Evolutionary conservation across 2,888 invertebrate genomes (phyloP).

Genomic region (Watsonalla binaria): DNA sequence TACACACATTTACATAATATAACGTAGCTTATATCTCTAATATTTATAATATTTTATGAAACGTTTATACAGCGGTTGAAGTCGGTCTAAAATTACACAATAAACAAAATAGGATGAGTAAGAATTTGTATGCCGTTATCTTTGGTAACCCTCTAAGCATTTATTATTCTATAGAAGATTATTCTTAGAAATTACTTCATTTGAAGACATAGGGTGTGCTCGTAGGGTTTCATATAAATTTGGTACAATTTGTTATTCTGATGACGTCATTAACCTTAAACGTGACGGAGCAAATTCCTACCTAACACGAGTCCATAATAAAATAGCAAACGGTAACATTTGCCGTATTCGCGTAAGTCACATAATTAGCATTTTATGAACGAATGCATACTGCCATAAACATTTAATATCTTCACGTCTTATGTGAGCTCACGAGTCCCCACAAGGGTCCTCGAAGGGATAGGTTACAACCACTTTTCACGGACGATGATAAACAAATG

Average conservation of each 20-base stretch:
- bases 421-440: no score
- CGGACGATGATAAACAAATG: no score
- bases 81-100: neutral
- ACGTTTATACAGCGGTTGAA: no score
- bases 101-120: neutral
- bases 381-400: neutral
- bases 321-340: conserved; percentile 4
- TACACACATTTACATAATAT: no score
- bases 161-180: conserved; percentile 32
- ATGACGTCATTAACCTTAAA: conserved; percentile 56
- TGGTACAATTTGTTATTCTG: conserved; percentile 56
- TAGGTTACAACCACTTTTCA: no score
- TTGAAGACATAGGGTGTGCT: conserved; percentile 57
- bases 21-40: no score
- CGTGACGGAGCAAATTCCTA: conserved; percentile 35
- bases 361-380: neutral
- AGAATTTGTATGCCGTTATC: neutral
- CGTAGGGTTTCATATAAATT: conserved; percentile 52
- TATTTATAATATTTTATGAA: no score
- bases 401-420: no score
- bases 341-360: neutral
- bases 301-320: conserved; percentile 11
- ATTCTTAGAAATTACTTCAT: conserved; percentile 63
- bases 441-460: no score
- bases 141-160: conserved; percentile 9